Evolutionary conservation across 2,113 vertebrate species (phyloP).

Genomic region (Eretmodus cyanostictus): DNA sequence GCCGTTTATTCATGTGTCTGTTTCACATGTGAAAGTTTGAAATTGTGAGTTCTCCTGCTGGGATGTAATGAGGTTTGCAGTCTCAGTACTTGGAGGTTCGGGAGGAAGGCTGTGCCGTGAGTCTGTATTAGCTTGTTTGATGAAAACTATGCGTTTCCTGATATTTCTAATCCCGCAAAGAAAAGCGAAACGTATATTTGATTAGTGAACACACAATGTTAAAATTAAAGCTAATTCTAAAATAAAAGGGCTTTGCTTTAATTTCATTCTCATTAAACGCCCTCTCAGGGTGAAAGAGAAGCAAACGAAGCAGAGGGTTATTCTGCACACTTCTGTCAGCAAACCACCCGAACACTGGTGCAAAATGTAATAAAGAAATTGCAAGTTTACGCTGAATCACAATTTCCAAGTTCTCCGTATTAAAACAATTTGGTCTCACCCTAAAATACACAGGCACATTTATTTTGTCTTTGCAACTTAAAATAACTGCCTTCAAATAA

Average conservation of each 20-base stretch:
- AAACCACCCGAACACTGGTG: background rate
- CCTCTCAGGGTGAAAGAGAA: background rate
- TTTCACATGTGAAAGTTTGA: background rate
- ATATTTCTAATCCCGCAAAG: background rate
- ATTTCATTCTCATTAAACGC: background rate
- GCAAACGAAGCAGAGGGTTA: background rate
- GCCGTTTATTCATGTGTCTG: background rate
- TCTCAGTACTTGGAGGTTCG: background rate
- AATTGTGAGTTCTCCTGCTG: background rate
- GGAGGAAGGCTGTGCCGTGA: background rate
- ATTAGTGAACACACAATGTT: background rate
- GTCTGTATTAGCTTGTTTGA: background rate
- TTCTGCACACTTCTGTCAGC: accelerated
- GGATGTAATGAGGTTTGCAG: background rate
- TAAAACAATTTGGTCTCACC: background rate
- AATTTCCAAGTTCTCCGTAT: background rate
- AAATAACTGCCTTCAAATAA: background rate
- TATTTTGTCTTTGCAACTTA: background rate
- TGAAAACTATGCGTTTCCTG: background rate
- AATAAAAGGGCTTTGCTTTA: background rate
- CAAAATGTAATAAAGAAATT: background rate
- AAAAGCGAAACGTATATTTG: background rate
- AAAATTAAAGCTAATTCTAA: background rate
- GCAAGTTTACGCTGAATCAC: background rate
- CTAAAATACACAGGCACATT: background rate